A percentile compares a stretch with the other conserved stretches of the same genome.
These are phyloP conservation scores for Glandiceps talaboti DNA, from an alignment of 53 echinoderm and acorn worm genomes.

Conservation along the genomic window DNA sequence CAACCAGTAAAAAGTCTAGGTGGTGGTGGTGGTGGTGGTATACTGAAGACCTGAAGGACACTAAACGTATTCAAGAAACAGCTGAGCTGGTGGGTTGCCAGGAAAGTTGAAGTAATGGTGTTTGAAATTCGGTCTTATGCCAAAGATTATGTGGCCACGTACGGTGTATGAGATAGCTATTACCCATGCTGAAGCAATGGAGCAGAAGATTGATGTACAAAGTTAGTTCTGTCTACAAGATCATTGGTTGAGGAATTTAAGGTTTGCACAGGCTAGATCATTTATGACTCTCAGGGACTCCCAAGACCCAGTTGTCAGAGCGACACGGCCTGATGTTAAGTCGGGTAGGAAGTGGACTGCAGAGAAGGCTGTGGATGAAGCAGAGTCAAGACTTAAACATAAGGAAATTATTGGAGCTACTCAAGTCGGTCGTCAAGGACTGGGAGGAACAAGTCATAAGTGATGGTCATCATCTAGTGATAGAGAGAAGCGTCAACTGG, in stretches of 20 bases:
- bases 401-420: slow-evolving; percentile 13
- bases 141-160: too few relatives aligned
- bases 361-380: slow-evolving; percentile 14
- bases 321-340: slow-evolving; percentile 9
- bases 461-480: slow-evolving; percentile 16
- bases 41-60: too few relatives aligned
- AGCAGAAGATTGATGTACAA: slow-evolving; percentile 26
- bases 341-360: slow-evolving; percentile 23
- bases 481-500: neutral
- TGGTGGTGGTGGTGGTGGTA: too few relatives aligned
- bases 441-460: slow-evolving; percentile 9
- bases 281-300: slow-evolving; percentile 16
- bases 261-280: slow-evolving; percentile 12
- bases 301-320: slow-evolving; percentile 6
- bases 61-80: too few relatives aligned
- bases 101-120: slow-evolving; percentile 30
- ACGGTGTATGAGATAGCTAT: too few relatives aligned
- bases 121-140: slow-evolving; percentile 19
- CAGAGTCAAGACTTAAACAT: slow-evolving; percentile 7
- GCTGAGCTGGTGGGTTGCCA: slow-evolving; percentile 20
- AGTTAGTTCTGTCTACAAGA: slow-evolving; percentile 11
- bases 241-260: slow-evolving; percentile 27
- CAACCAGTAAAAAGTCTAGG: too few relatives aligned
- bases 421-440: neutral
- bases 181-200: too few relatives aligned